Base-by-base conservation (phyloP, 2,888 invertebrate species). In the Drosophila atroscutellata region DNA sequence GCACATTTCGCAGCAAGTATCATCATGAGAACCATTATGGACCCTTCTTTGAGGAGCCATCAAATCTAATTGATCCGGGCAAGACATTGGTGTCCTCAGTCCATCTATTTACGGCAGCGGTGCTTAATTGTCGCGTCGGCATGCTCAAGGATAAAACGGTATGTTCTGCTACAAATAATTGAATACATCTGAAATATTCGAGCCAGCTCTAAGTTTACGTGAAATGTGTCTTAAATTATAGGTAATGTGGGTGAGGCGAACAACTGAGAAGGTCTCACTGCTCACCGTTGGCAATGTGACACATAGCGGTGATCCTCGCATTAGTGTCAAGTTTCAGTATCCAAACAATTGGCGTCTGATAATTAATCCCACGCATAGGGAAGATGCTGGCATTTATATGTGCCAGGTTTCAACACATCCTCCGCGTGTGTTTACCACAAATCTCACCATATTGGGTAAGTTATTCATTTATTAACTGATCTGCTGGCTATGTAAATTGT, bases 381-480 rank as follows among this genome's bases (percentile, higher is more conserved):
- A 95, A 36, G 96, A 96, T 90, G 95, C 95, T 51, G 96, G 96
- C 28, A 93, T 95, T 65, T 96, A 96, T 91, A 95, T 96, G 94
- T 96, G 96, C 93, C 96, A 96, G 95, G 96, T 96, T 91, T 96
- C 96, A 65, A 96, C 96, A 51, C 96, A 96, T 93, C 96, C 96
- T 28, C 96, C 96, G 30, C 95, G 95, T 83, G 96, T 96, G 81
- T 95, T 96, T 90, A 95, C 96, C 89, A 95, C 96, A 72, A 96
- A 96, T 91, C 94, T 96, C 81, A 96, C 96, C 79, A 95, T 96
- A 83, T 94, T 96, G 91, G 95, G 96, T 96, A 63, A 60, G 57
- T 20, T 13, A 18, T n/a, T 18, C 34, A 15, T n/a, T 56, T 4
- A 49, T 28, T 49, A 18, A 30, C n/a, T 28, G 7, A n/a, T 13